A percentile compares a stretch with the other conserved stretches of the same genome.
Evolutionary conservation across 2,113 vertebrate species (phyloP).

Genomic region (Physeter macrocephalus): DNA sequence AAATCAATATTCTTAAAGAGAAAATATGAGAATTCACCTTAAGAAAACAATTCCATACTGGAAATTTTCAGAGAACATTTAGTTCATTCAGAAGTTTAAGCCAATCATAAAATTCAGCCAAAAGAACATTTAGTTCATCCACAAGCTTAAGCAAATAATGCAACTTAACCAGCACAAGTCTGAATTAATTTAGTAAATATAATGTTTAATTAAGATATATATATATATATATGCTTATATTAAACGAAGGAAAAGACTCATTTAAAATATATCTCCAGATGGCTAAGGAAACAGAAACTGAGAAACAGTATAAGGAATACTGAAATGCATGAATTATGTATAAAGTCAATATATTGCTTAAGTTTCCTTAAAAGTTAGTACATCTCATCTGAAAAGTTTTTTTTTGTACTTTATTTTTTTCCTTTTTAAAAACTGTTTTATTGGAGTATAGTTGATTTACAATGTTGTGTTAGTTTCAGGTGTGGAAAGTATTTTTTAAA

Average conservation of each 20-base stretch:
- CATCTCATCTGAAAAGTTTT: neutral
- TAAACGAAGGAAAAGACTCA: neutral
- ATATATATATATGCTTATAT: neutral
- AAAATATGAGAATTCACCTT: neutral
- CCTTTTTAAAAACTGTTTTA: no score
- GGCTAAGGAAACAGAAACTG: neutral
- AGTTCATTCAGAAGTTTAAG: neutral
- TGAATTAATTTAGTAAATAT: constrained; percentile 7
- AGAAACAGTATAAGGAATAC: neutral
- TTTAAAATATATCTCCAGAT: constrained; percentile 18
- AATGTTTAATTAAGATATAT: constrained; percentile 33
- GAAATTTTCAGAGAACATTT: constrained; percentile 18
- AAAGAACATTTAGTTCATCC: neutral
- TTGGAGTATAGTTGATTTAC: no score
- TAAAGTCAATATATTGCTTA: neutral
- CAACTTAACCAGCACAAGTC: constrained; percentile 6
- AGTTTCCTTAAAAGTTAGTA: constrained; percentile 1
- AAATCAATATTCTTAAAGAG: constrained; percentile 7
- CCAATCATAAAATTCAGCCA: neutral
- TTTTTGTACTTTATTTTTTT: neutral
- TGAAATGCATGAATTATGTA: constrained; percentile 4
- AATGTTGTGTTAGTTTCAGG: no score
- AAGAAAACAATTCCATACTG: neutral
- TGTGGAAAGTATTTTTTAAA: no score
- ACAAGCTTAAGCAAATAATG: neutral